Evolutionary conservation across 2,113 vertebrate genomes (phyloP).

Genomic region (Rutilus rutilus): DNA sequence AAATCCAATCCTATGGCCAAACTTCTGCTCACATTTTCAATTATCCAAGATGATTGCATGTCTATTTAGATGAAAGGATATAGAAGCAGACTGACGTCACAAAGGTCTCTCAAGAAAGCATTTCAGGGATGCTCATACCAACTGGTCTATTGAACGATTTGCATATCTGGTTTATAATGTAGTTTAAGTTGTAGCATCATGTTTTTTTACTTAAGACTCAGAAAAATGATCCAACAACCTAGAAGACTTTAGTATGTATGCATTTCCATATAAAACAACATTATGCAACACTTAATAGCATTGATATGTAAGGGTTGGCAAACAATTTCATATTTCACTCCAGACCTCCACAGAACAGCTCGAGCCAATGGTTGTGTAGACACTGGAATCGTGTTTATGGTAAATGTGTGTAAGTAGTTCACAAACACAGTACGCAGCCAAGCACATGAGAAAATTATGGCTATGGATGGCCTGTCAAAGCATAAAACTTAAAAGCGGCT

Average conservation of each 20-base stretch:
- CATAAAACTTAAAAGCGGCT: slow-evolving; percentile 24
- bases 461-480: slow-evolving; percentile 48
- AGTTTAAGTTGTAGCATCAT: neutral
- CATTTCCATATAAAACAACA: slow-evolving; percentile 4
- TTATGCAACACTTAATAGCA: neutral
- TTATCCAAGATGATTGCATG: slow-evolving; percentile 6
- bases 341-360: slow-evolving; percentile 44
- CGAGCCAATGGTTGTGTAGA: slow-evolving; percentile 29
- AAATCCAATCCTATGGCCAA: slow-evolving; percentile 14
- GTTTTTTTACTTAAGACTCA: neutral
- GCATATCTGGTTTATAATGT: too few species aligned
- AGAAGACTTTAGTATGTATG: neutral
- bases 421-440: slow-evolving; percentile 60
- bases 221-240: neutral
- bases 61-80: neutral
- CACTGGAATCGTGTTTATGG: slow-evolving; percentile 51
- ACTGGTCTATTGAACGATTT: too few species aligned
- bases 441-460: slow-evolving; percentile 52
- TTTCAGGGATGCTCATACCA: too few species aligned
- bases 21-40: neutral
- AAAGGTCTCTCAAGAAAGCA: slow-evolving; percentile 3
- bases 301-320: slow-evolving; percentile 65
- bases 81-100: neutral
- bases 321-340: slow-evolving; percentile 63
- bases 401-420: slow-evolving; percentile 56